Evolutionary conservation across 2,113 vertebrate genomes (phyloP), one percentile per base, ranked within the genome.

Genomic region (Cyprinodon tularosa): DNA sequence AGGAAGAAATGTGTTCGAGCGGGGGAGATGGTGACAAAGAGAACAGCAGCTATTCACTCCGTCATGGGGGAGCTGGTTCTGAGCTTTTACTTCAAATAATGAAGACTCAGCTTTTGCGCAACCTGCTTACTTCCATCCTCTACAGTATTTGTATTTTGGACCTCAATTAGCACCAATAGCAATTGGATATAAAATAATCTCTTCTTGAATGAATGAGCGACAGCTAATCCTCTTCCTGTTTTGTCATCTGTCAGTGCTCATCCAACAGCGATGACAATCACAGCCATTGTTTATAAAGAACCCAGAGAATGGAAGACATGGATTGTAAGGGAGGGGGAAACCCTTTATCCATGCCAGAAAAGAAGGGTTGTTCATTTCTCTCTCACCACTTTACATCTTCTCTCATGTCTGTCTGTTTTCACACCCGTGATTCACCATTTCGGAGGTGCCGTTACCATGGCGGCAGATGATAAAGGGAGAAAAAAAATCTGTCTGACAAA

Each of bases 401-500:
- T 66, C 60, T 39, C 70, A 38, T 61, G 69, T 48, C 15, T 59
- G 1, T 12, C 40, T 76, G 39, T 14, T 36, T 74, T 65, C 61
- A 64, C 71, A 68, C 59, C 53, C 72, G 29, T 29, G 13, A 74
- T 82, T 85, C 77, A 79, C 72, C 80, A 78, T 87, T 75, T 78
- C 76, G n/a, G 73, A 53, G 69, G 48, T 80, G 71, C 64, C 36
- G 82, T 90, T 87, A 78, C 87, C 86, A 91, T 90, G 84, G 81
- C 47, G 66, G 74, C 78, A 5, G 66, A 67, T 78, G 82, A 90
- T 84, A 42, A 79, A 81, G 72, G 44, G 61, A 68, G 29, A 36
- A 78, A 83, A 80, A 72, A 66, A 72, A 68, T 73, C 42, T 62
- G 77, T 85, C 42, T 6, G 61, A 87, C 80, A 76, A 84, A 83